phyloP scores from a whole-genome alignment of 2,888 invertebrate genomes.

The Caenorhabditis sp. region DNA sequence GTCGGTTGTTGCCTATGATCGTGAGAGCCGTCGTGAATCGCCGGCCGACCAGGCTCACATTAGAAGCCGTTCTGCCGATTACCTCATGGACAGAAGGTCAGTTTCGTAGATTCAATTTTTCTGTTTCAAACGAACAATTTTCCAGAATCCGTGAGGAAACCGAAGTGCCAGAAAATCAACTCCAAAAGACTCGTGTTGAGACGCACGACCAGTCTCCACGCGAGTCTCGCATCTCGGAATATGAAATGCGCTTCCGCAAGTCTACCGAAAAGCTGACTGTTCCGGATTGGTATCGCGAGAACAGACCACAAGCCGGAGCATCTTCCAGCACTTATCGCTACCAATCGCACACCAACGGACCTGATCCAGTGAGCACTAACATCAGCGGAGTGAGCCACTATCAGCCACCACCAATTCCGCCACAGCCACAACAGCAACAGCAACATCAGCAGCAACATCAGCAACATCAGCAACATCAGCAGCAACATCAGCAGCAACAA shows the following conservation, averaged over 20 bases:
- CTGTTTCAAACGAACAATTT: too few relatives aligned
- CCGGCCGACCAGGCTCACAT: conserved; percentile 68
- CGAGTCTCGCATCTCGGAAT: conserved; percentile 70
- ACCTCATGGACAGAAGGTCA: conserved; percentile 77
- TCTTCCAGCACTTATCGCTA: conserved; percentile 43
- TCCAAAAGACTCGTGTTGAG: conserved; percentile 76
- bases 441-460: not conserved
- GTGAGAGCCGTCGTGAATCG: conserved; percentile 71
- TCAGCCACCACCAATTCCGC: not conserved
- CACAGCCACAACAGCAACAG: conserved; percentile 17
- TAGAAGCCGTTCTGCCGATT: conserved; percentile 78
- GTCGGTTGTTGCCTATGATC: conserved; percentile 64
- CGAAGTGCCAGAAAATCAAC: conserved; percentile 78
- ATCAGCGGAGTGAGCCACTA: too few relatives aligned
- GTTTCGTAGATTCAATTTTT: conserved; percentile 13
- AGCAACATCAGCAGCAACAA: conserved; percentile 2
- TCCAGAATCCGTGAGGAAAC: conserved; percentile 77
- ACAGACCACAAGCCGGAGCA: conserved; percentile 40
- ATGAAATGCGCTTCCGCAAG: conserved; percentile 78
- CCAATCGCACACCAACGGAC: conserved; percentile 45
- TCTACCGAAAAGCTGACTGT: conserved; percentile 76
- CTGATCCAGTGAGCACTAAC: conserved; percentile 27
- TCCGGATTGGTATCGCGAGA: conserved; percentile 78
- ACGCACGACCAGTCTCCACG: conserved; percentile 41
- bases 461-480: conserved; percentile 6